phyloP scores from a whole-genome alignment of 2,888 invertebrate species.

The Synanthedon tipuliformis region DNA sequence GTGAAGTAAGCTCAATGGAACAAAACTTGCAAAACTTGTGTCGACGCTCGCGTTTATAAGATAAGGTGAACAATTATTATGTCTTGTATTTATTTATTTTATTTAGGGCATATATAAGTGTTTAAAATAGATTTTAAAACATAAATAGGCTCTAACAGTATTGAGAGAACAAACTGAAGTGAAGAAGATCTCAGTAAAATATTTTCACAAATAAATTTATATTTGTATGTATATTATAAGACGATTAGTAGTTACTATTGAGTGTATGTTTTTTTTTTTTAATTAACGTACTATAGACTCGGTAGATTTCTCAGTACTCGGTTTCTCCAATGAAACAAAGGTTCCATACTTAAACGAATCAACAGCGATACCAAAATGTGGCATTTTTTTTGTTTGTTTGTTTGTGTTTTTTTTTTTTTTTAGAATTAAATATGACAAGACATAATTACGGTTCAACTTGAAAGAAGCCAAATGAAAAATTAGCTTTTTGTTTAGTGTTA shows the following conservation, averaged over 20 bases:
- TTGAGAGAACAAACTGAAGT: slow-evolving; percentile 55
- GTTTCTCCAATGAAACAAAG: slow-evolving; percentile 15
- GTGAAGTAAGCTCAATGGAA: slow-evolving; percentile 19
- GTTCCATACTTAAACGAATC: slow-evolving; percentile 32
- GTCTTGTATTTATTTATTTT: slow-evolving; percentile 43
- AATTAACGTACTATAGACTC: no score
- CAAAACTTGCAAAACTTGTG: slow-evolving; percentile 49
- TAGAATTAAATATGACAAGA: slow-evolving; percentile 44
- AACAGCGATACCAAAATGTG: slow-evolving; percentile 60
- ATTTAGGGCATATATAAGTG: slow-evolving; percentile 10
- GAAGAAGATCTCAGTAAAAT: slow-evolving; percentile 54
- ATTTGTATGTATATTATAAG: slow-evolving; percentile 22
- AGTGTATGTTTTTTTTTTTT: no score
- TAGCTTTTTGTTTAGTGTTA: slow-evolving; percentile 44
- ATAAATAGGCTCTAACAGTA: slow-evolving; percentile 28
- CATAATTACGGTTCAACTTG: slow-evolving; percentile 68
- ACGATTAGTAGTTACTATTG: slow-evolving; percentile 20
- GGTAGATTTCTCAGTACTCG: slow-evolving; percentile 15
- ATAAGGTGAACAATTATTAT: slow-evolving; percentile 63
- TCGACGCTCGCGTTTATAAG: slow-evolving; percentile 45
- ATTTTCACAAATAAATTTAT: slow-evolving; percentile 43
- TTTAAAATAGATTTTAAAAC: slow-evolving; percentile 21
- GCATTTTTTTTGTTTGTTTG: slow-evolving; percentile 32
- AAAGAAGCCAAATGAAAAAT: slow-evolving; percentile 68
- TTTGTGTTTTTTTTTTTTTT: not conserved